Evolutionary conservation across 2,888 invertebrate genomes (phyloP), one percentile per base, ranked within the genome.

Genomic region (Thumatha senex): DNA sequence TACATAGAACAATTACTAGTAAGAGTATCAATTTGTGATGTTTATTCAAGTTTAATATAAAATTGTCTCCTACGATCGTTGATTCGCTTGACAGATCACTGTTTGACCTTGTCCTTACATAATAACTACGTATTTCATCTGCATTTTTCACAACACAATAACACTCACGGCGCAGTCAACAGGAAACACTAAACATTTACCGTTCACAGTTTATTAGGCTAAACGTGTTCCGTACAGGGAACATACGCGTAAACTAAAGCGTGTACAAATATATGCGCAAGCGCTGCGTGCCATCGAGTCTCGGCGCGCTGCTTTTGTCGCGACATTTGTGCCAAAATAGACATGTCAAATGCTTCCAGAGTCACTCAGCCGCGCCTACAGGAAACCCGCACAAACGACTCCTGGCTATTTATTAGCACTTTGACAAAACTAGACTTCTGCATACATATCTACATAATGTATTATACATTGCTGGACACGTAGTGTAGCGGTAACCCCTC

Each of bases 271-370:
- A 69, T 57, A 65, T 72, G 80, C 79, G 82, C 75, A 70, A 61
- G 78, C 80, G 79, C 56, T 66, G 76, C 77, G 70, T 72, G 79
- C 76, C 78, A 61, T 58, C 65, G 71, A 66, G 78, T 76, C 80
- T 75, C 74, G 70, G 41, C 63, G 61, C 69, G 55, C 54, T 5
- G 54, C 54, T 63, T 66, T 70, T 64, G 71, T 63, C 74, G 77
- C 78, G 79, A 80, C 84, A 78, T 71, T 70, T 74, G 75, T 63
- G 81, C 88, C 84, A 76, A 89, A 90, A 89, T 90, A 89, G 89
- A 90, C 79, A 82, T 77, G 72, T 72, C 88, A 90, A 80, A 82
- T 77, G 72, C 72, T 78, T 76, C 68, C 54, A 54, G 47, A 50
- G 44, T 40, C 45, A 47, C 12, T 40, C 29, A 74, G 66, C 47